Base-by-base conservation (phyloP, 2,113 vertebrate species). In the Ranitomeya variabilis region DNA sequence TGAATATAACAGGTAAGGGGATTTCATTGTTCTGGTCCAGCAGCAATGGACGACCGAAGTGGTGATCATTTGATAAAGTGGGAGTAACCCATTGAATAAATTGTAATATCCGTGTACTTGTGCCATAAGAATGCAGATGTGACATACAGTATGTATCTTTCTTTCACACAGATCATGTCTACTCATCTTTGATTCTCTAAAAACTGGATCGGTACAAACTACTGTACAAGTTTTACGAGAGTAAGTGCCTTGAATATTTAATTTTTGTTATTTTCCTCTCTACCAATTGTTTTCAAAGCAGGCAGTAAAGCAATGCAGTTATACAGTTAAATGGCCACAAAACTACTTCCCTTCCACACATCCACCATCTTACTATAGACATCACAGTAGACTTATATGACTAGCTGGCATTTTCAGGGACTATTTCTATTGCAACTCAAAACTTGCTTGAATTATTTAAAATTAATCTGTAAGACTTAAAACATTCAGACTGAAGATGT, bases 101-200 rank as follows among this genome's bases (percentile, higher is more conserved):
- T 13, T 16, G 14, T 26, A 71, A 31, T 31, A 16, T 71, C 23
- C 4, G 26, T 14, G 37, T 14, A 37, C 9, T 10, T 71, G 15
- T 31, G 5, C 23, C 12, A 69, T 69, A 15, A 73, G 16, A 15
- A 10, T 73, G 23, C 2, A 74, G 31, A 45, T 26, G 11, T 67
- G 8, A 19, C 19, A 52, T 45, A 45, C 37, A 45, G 37, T 4
- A 79, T 90, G 67, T n/a, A 13, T 90, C 91, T 90, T 92, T 86
- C 92, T 15, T 91, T 55, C 90, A 45, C 54, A 4, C 90, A 99
- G 98, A 91, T 97, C 98, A 19, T 99, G 98, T 77, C 98, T 99
- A 93, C 97, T 99, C 21, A 95, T 99, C 90, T 96, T 99, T 89
- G 97, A 99, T 91, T 99, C 98, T 85, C 94, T 99, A 87, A 99